These are phyloP conservation scores for Chalcis sispes DNA, from an alignment of 2,888 invertebrate species.

Conservation along the genomic window DNA sequence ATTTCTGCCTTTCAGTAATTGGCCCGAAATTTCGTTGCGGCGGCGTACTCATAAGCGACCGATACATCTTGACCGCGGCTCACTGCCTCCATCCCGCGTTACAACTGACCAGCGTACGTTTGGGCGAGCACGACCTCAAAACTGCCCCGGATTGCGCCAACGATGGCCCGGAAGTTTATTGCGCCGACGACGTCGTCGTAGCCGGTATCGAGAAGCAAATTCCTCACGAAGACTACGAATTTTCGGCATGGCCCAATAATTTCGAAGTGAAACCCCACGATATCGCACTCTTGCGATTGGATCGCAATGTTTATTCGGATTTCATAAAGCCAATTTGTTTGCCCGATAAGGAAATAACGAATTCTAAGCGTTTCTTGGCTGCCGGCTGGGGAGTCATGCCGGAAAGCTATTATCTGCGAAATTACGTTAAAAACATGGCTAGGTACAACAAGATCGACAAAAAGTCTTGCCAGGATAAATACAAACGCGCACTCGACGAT, in stretches of 20 bases:
- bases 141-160: background rate
- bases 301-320: background rate
- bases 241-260: background rate
- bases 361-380: background rate
- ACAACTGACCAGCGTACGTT: conserved; percentile 8
- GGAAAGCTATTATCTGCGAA: too few relatives aligned
- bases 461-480: too few relatives aligned
- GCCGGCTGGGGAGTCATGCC: conserved; percentile 29
- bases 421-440: too few relatives aligned
- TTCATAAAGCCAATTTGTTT: conserved; percentile 20
- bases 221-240: conserved; percentile 25
- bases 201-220: conserved; percentile 19
- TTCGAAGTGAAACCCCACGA: background rate
- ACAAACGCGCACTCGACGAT: too few relatives aligned
- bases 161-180: background rate
- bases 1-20: background rate
- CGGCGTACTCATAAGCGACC: conserved; percentile 36
- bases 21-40: conserved; percentile 30
- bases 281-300: conserved; percentile 20
- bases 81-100: background rate
- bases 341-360: background rate
- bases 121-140: conserved; percentile 23
- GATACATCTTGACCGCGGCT: conserved; percentile 32
- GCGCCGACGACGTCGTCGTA: background rate
- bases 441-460: too few relatives aligned